These are phyloP conservation scores for Pseudomugil gertrudae DNA, from an alignment of 2,797 vertebrate species.

Conservation along the genomic window DNA sequence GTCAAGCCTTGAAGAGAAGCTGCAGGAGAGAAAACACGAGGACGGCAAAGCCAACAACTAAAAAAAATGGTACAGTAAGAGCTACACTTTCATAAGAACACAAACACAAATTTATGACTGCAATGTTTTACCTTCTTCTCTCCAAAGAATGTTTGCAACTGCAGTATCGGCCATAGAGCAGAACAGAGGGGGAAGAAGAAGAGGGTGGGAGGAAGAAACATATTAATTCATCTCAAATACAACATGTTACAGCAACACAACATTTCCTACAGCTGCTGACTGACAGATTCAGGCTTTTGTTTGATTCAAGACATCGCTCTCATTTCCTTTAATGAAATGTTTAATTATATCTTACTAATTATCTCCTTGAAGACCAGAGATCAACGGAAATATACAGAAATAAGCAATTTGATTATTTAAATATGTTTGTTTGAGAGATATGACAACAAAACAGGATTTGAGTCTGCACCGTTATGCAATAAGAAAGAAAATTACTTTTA, in stretches of 20 bases:
- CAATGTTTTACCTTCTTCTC: conserved; percentile 78
- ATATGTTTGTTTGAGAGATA: background rate
- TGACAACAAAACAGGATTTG: too few relatives aligned
- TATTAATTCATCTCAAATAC: conserved; percentile 37
- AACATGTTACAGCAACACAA: conserved; percentile 42
- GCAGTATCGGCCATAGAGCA: conserved; percentile 39
- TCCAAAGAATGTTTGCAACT: conserved; percentile 81
- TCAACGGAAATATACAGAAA: conserved; percentile 17
- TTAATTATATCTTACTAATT: conserved; percentile 15
- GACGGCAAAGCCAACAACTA: conserved; percentile 23
- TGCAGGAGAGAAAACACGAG: conserved; percentile 33
- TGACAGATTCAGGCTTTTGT: conserved; percentile 16
- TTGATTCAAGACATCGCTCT: conserved; percentile 40
- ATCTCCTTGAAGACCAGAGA: conserved; percentile 21
- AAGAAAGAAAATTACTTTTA: too few relatives aligned
- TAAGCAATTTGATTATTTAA: conserved; percentile 12
- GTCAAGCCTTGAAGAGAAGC: conserved; percentile 11
- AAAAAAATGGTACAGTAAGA: conserved; percentile 15
- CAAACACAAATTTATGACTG: conserved; percentile 14
- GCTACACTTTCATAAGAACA: conserved; percentile 13
- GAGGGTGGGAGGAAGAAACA: conserved; percentile 8
- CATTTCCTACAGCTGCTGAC: conserved; percentile 25
- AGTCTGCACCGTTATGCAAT: too few relatives aligned
- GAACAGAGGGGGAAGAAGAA: background rate
- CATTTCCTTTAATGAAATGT: conserved; percentile 41